Percentiles rank a stretch among this genome's conserved stretches.
These are phyloP conservation scores for Cheirogaleus medius DNA, from an alignment of 2,113 vertebrate genomes.

Conservation along the genomic window DNA sequence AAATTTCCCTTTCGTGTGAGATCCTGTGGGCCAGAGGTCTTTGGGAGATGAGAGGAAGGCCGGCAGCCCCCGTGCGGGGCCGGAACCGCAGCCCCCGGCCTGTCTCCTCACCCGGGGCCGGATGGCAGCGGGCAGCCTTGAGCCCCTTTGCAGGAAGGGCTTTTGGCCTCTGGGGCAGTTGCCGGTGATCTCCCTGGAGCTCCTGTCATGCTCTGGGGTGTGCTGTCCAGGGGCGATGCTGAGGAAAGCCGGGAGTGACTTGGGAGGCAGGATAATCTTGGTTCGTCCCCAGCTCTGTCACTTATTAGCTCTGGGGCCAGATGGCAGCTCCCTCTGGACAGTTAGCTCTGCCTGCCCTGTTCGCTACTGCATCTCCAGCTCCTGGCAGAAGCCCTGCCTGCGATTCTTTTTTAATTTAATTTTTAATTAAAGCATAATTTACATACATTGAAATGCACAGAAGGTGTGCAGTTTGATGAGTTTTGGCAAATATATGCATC, in stretches of 20 bases:
- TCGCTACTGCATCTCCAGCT: conserved; percentile 37
- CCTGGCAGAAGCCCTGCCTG: conserved; percentile 53
- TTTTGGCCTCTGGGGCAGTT: not conserved
- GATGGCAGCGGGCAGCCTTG: not conserved
- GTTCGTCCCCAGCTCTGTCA: conserved; percentile 1
- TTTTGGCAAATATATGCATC: conserved; percentile 27
- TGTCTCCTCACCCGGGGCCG: not conserved
- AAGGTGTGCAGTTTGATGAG: conserved; percentile 48
- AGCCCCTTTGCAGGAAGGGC: not conserved
- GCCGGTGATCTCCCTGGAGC: not conserved
- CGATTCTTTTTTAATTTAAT: conserved; percentile 73
- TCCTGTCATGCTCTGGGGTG: not conserved
- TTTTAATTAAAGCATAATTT: conserved; percentile 71
- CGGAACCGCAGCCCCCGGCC: not conserved
- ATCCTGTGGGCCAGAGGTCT: not conserved
- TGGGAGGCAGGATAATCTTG: not conserved
- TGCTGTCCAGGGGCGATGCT: not conserved
- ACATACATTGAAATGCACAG: conserved; percentile 65
- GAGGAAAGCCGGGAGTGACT: not conserved
- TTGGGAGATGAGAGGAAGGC: not conserved
- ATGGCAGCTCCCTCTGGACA: conserved; percentile 60
- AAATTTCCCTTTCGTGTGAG: not conserved
- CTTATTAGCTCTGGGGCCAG: conserved; percentile 68
- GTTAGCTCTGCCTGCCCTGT: conserved; percentile 43
- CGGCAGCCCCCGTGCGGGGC: accelerated